Conservation (phyloP, 1,140 invertebrate species). For the Pseudoatta argentina region DNA sequence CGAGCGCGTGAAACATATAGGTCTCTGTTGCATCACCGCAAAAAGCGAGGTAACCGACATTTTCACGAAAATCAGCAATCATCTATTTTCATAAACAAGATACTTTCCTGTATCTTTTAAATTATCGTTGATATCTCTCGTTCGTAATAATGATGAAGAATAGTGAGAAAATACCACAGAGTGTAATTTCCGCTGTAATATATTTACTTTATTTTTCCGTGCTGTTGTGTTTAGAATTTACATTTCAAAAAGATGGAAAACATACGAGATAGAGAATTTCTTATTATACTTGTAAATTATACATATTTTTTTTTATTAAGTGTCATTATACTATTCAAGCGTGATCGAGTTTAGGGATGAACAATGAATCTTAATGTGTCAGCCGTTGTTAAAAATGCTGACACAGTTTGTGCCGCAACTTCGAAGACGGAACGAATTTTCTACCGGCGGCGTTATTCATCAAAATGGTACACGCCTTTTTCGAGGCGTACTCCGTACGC, state of each 20-base stretch:
- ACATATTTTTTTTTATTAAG: neutral
- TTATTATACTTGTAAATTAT: neutral
- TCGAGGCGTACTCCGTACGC: neutral
- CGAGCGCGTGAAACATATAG: slow-evolving; percentile 30
- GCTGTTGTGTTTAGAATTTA: neutral
- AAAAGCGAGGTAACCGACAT: slow-evolving; percentile 18
- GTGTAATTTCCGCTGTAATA: neutral
- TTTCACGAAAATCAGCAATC: slow-evolving; percentile 26
- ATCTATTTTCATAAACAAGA: slow-evolving; percentile 11
- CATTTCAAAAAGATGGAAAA: neutral
- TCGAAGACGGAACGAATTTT: slow-evolving; percentile 51
- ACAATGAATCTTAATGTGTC: neutral
- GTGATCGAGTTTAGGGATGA: neutral
- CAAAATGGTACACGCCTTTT: slow-evolving; percentile 53
- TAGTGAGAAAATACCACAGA: slow-evolving; percentile 12
- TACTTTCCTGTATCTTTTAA: neutral
- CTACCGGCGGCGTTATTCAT: slow-evolving; percentile 50
- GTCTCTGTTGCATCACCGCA: slow-evolving; percentile 2
- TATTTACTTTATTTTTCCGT: neutral
- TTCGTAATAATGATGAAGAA: slow-evolving; percentile 12
- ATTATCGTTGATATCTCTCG: neutral
- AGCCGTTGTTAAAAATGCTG: slow-evolving; percentile 34
- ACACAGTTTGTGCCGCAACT: slow-evolving; percentile 32
- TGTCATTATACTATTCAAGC: neutral
- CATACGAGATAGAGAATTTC: neutral